phyloP scores from a whole-genome alignment of 2,888 invertebrate genomes.

The Myathropa florea region DNA sequence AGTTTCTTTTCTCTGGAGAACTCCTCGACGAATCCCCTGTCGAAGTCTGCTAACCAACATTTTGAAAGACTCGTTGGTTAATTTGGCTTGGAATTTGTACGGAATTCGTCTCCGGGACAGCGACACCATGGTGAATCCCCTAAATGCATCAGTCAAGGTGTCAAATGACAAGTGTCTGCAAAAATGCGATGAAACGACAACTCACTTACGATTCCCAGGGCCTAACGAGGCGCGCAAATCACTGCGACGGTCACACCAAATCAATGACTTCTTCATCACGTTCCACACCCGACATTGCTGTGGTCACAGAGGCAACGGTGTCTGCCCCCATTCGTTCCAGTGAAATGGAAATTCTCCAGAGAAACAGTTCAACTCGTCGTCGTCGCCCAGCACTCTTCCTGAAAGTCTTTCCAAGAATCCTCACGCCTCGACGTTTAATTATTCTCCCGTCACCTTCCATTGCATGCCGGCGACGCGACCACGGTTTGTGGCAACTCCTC shows the following conservation, averaged over 20 bases:
- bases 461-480: too few species aligned
- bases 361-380: neutral
- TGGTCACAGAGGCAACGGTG: neutral
- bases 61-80: neutral
- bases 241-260: neutral
- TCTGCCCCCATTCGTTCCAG: neutral
- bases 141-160: neutral
- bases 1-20: too few species aligned
- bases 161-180: neutral
- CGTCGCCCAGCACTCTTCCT: conserved; percentile 19
- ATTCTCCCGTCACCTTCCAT: neutral
- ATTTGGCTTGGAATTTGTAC: neutral
- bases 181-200: neutral
- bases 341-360: conserved; percentile 3
- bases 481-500: neutral
- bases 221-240: neutral
- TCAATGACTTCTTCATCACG: neutral
- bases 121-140: neutral
- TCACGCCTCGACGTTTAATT: neutral
- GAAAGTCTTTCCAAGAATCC: neutral
- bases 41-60: neutral
- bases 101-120: neutral
- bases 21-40: neutral
- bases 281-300: neutral
- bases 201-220: neutral